phyloP scores from a whole-genome alignment of 1,140 invertebrate species.

The Bombus haemorrhoidalis region DNA sequence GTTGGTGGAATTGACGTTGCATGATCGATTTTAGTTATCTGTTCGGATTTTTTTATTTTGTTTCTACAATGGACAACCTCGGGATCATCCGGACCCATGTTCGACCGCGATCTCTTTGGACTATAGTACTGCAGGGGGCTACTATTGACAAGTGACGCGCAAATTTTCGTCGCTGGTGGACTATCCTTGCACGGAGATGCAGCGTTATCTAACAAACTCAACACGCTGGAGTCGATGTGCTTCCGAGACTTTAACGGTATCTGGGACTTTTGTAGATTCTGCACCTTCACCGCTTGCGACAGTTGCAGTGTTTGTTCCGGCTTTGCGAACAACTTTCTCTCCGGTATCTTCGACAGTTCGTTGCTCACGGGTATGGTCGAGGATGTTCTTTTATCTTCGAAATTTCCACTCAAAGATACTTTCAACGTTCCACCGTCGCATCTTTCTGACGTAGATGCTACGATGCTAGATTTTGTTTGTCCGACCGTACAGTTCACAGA shows the following conservation, averaged over 20 bases:
- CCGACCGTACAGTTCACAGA: not conserved
- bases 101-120: conserved; percentile 74
- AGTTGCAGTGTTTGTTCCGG: not conserved
- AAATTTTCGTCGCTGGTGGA: conserved; percentile 71
- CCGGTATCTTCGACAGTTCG: not conserved
- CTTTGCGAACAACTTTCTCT: not conserved
- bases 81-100: conserved; percentile 55
- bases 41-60: conserved; percentile 64
- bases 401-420: not conserved
- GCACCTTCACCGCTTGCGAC: conserved; percentile 18
- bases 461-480: not conserved
- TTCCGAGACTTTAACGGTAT: conserved; percentile 30
- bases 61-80: conserved; percentile 41
- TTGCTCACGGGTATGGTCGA: not conserved
- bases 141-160: not conserved
- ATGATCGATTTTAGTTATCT: not conserved
- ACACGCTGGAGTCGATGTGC: conserved; percentile 4
- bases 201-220: conserved; percentile 74
- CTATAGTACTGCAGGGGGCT: conserved; percentile 64
- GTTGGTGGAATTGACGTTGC: not conserved
- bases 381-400: not conserved
- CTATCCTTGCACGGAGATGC: conserved; percentile 79
- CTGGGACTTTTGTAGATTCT: conserved; percentile 36
- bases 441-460: not conserved
- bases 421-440: not conserved